A percentile compares a stretch with the other conserved stretches of the same genome.
These are phyloP conservation scores for Zele albiditarsus DNA, from an alignment of 2,888 invertebrate genomes.

Conservation along the genomic window DNA sequence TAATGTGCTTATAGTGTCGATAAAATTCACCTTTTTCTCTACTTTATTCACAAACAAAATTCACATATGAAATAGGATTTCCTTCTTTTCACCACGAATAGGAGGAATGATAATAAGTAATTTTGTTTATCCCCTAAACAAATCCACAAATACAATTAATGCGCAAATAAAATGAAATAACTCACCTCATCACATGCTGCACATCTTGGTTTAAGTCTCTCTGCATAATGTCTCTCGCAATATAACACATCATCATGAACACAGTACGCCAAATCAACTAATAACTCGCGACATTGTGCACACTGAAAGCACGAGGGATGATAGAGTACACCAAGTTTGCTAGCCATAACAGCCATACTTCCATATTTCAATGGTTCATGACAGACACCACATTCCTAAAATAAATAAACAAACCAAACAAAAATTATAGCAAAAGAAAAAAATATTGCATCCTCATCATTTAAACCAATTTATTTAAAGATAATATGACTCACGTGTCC, in stretches of 20 bases:
- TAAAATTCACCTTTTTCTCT: neutral
- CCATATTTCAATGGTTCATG: conserved; percentile 85
- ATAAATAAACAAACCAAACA: conserved; percentile 51
- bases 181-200: conserved; percentile 98
- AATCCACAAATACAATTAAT: too few species aligned
- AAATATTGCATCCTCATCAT: neutral
- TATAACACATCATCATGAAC: conserved; percentile 89
- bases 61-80: too few species aligned
- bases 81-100: neutral
- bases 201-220: conserved; percentile 95
- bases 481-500: conserved; percentile 59
- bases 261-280: conserved; percentile 98
- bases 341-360: conserved; percentile 88
- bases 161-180: conserved; percentile 49
- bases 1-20: neutral
- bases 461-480: neutral
- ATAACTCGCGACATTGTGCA: conserved; percentile 89
- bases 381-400: conserved; percentile 89
- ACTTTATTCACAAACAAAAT: neutral
- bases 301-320: conserved; percentile 97
- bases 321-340: conserved; percentile 87
- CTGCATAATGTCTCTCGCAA: conserved; percentile 97
- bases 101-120: neutral
- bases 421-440: neutral
- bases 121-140: too few species aligned